A percentile compares a stretch with the other conserved stretches of the same genome.
These are phyloP conservation scores for Trissolcus brochymenae DNA, from an alignment of 2,888 invertebrate genomes.

Conservation along the genomic window DNA sequence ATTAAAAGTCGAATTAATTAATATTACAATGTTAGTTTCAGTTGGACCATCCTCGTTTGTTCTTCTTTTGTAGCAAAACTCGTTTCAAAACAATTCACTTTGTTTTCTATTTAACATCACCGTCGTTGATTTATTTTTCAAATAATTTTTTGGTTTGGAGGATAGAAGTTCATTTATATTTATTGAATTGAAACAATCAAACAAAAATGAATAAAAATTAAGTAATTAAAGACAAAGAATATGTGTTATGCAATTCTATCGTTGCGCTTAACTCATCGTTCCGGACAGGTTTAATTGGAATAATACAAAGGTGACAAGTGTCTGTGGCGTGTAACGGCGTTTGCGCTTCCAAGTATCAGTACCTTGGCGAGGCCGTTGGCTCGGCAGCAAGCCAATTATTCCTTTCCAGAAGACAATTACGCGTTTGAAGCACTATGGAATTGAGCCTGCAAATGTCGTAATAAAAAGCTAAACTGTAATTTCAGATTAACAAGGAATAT, in stretches of 20 bases:
- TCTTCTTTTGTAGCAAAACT: too few species aligned
- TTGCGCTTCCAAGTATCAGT: conserved; percentile 52
- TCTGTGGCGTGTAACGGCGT: conserved; percentile 45
- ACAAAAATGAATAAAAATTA: too few species aligned
- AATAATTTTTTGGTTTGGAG: too few species aligned
- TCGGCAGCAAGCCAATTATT: conserved; percentile 66
- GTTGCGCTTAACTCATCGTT: not conserved
- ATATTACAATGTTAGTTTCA: conserved; percentile 18
- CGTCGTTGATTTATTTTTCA: too few species aligned
- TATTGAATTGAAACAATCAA: too few species aligned
- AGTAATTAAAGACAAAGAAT: not conserved
- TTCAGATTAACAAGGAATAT: conserved; percentile 53
- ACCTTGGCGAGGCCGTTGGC: conserved; percentile 36
- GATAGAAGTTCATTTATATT: too few species aligned
- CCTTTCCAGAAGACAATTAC: conserved; percentile 71
- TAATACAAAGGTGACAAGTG: conserved; percentile 52
- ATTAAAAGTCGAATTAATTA: conserved; percentile 32
- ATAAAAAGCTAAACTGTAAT: conserved; percentile 53
- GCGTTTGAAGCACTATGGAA: conserved; percentile 61
- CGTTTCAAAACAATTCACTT: too few species aligned
- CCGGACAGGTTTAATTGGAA: conserved; percentile 34
- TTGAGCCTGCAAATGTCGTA: conserved; percentile 46
- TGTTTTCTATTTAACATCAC: too few species aligned
- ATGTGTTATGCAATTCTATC: not conserved
- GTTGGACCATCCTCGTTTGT: conserved; percentile 7